Evolutionary conservation across 2,888 invertebrate species (phyloP).

Genomic region (Drosophila demipolita): DNA sequence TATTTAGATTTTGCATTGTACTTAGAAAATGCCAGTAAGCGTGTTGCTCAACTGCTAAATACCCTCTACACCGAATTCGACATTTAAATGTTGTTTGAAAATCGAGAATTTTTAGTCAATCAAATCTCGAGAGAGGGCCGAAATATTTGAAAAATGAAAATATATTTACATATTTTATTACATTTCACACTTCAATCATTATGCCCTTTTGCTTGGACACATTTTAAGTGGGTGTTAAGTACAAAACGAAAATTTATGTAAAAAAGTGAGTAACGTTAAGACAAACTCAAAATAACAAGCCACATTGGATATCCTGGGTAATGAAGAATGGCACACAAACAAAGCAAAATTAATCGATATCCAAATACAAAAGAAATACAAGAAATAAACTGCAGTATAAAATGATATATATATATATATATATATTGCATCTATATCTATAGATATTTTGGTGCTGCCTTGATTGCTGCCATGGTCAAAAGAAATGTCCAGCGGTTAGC

Average conservation of each 20-base stretch:
- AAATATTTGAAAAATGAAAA: background rate
- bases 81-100: background rate
- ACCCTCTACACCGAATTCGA: background rate
- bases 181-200: background rate
- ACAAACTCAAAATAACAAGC: conserved; percentile 7
- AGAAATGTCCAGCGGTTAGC: conserved; percentile 13
- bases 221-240: background rate
- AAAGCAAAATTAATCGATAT: conserved; percentile 9
- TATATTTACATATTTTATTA: background rate
- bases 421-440: background rate
- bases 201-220: background rate
- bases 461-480: conserved; percentile 27
- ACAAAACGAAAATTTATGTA: background rate
- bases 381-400: background rate
- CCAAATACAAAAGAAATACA: conserved; percentile 1
- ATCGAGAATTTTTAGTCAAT: background rate
- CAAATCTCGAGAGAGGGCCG: background rate
- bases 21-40: background rate
- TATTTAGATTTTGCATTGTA: conserved; percentile 4
- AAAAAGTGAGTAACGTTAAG: background rate
- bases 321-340: conserved; percentile 7
- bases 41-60: background rate
- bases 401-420: background rate
- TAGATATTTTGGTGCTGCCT: conserved; percentile 10
- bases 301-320: conserved; percentile 1